Conservation (phyloP, 2,113 vertebrate genomes). For the Planiliza haematocheilus region DNA sequence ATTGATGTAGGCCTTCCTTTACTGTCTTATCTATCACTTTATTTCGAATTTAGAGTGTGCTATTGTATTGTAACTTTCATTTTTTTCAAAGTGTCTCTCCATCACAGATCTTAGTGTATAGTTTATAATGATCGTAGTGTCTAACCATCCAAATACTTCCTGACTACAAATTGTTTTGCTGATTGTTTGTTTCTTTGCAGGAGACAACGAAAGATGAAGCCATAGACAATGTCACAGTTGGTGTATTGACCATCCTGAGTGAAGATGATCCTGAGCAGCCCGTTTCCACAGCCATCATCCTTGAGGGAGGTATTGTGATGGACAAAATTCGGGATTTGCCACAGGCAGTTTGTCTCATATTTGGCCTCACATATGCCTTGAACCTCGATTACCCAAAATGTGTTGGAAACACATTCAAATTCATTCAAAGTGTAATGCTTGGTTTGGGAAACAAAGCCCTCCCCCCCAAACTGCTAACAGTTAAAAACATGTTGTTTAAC, state of each 20-base stretch:
- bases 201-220: not conserved
- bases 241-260: not conserved
- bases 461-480: not conserved
- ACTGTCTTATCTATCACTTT: too few species aligned
- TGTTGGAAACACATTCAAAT: not conserved
- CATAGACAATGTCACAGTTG: not conserved
- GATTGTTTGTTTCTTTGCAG: not conserved
- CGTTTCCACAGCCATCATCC: slow-evolving; percentile 7
- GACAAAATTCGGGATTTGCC: slow-evolving; percentile 5
- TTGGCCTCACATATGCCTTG: not conserved
- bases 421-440: slow-evolving; percentile 4
- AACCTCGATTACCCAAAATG: not conserved
- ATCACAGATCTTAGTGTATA: too few species aligned
- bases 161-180: too few species aligned
- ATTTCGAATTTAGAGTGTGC: too few species aligned
- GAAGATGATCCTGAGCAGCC: not conserved
- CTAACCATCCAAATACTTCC: too few species aligned
- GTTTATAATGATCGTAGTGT: too few species aligned
- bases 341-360: not conserved
- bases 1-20: too few species aligned
- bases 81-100: too few species aligned
- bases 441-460: slow-evolving; percentile 3
- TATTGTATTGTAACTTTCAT: too few species aligned
- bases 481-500: too few species aligned
- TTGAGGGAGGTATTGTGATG: slow-evolving; percentile 6